phyloP scores from a whole-genome alignment of 1,140 invertebrate species.

The Tetramorium parvispinum region DNA sequence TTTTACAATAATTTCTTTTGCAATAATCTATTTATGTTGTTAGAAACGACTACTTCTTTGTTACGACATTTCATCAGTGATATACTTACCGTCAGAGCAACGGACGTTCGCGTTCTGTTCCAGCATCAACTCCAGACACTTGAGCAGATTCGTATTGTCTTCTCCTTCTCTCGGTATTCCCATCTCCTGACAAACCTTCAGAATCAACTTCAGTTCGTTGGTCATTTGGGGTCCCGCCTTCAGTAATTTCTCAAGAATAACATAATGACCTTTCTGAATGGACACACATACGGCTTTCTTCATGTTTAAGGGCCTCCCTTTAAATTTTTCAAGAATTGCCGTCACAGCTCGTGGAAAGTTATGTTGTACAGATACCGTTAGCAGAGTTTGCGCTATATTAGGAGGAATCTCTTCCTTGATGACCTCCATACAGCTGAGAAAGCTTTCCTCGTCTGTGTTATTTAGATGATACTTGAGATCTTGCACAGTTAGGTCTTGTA shows the following conservation, averaged over 20 bases:
- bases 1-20: too few relatives aligned
- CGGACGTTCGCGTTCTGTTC: slow-evolving; percentile 74
- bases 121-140: slow-evolving; percentile 75
- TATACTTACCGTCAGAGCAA: slow-evolving; percentile 74
- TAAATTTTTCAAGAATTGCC: slow-evolving; percentile 79
- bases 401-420: slow-evolving; percentile 67
- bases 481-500: slow-evolving; percentile 80
- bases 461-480: slow-evolving; percentile 86
- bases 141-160: slow-evolving; percentile 52
- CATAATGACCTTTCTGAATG: slow-evolving; percentile 87
- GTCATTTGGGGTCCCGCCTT: slow-evolving; percentile 85
- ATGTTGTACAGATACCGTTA: slow-evolving; percentile 63
- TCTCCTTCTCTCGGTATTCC: slow-evolving; percentile 71
- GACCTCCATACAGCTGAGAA: slow-evolving; percentile 85
- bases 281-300: slow-evolving; percentile 80
- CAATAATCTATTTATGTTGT: too few relatives aligned
- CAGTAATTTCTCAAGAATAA: slow-evolving; percentile 87
- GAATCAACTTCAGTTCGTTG: slow-evolving; percentile 57
- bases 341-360: slow-evolving; percentile 76
- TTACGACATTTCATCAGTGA: not conserved
- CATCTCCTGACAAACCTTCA: slow-evolving; percentile 75
- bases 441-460: slow-evolving; percentile 87
- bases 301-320: not conserved
- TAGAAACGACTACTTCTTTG: too few relatives aligned
- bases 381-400: slow-evolving; percentile 54